Evolutionary conservation across 2,888 invertebrate genomes (phyloP), one percentile per base, ranked within the genome.

Genomic region (Lutraria lutraria): DNA sequence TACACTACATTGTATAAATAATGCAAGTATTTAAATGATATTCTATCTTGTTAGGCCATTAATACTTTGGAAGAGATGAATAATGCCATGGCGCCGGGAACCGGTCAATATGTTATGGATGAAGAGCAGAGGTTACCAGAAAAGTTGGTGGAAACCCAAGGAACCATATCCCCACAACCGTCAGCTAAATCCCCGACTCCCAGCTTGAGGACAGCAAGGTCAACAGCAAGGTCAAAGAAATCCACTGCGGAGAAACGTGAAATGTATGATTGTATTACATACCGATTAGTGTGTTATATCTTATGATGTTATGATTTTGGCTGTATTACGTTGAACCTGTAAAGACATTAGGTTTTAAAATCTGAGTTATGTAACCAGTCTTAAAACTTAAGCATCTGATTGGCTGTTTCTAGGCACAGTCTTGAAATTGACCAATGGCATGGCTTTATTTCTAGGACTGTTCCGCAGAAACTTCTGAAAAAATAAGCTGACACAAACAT

Each of bases 141-240:
- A 53, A 84, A 81, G 53, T 84, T 87, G 29, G 81, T 68, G 2
- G 76, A 68, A 16, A 88, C 90, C 0, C 52, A 81, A 53, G 88
- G 83, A 13, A 85, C 82, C 43, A 60, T 90, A 56, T 83, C 90
- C 54, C 93, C 94, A 13, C 92, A 92, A 81, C 83, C 76, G 16
- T 94, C 94, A 0, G 85, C 81, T 52, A 88, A 87, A 87, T 93
- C 94, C 15, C 94, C 94, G 13, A 91, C 90, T 21, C 86, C 83
- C 12, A 94, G 93, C 87, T 89, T 92, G n/a, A 91, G 93, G 34
- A 91, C 93, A 31, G 90, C 93, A n/a, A 91, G 93, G 80, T 92
- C 92, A 72, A 89, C 72, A n/a, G 90, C 88, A 19, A 87, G 88
- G 82, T 88, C 88, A 29, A 86, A 80, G 87, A 89, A 88, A 68